Conservation (phyloP, 2,113 vertebrate species). For the Vombatus ursinus region DNA sequence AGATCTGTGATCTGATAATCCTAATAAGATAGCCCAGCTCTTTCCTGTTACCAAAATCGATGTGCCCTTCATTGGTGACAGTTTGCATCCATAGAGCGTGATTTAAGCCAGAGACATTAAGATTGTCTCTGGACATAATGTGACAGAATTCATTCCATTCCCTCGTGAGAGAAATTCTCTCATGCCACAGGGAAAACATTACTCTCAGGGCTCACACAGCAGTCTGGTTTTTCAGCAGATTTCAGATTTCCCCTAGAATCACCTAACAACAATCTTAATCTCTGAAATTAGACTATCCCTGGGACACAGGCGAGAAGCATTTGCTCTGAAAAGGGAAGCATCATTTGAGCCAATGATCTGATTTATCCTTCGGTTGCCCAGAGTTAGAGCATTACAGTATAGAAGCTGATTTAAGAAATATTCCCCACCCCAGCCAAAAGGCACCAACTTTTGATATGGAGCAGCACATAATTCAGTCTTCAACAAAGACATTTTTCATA, state of each 20-base stretch:
- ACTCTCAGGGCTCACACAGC: slow-evolving; percentile 61
- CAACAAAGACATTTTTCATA: slow-evolving; percentile 30
- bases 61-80: slow-evolving; percentile 74
- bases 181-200: slow-evolving; percentile 27
- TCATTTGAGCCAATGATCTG: slow-evolving; percentile 37
- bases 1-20: background rate
- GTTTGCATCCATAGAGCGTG: slow-evolving; percentile 74
- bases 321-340: slow-evolving; percentile 33
- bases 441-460: slow-evolving; percentile 10
- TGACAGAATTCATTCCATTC: slow-evolving; percentile 65
- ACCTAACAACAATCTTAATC: slow-evolving; percentile 45
- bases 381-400: background rate
- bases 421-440: slow-evolving; percentile 37
- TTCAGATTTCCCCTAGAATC: slow-evolving; percentile 64
- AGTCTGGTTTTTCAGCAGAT: slow-evolving; percentile 37
- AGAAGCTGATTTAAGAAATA: slow-evolving; percentile 20
- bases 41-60: slow-evolving; percentile 72
- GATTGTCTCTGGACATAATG: slow-evolving; percentile 73
- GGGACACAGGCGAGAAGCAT: slow-evolving; percentile 32
- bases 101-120: slow-evolving; percentile 73
- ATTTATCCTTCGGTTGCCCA: slow-evolving; percentile 28
- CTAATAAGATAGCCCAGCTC: slow-evolving; percentile 59
- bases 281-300: slow-evolving; percentile 59
- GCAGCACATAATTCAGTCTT: slow-evolving; percentile 34
- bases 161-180: slow-evolving; percentile 67